These are phyloP conservation scores for Camptogramma bilineatum DNA, from an alignment of 2,888 invertebrate genomes.

Conservation along the genomic window DNA sequence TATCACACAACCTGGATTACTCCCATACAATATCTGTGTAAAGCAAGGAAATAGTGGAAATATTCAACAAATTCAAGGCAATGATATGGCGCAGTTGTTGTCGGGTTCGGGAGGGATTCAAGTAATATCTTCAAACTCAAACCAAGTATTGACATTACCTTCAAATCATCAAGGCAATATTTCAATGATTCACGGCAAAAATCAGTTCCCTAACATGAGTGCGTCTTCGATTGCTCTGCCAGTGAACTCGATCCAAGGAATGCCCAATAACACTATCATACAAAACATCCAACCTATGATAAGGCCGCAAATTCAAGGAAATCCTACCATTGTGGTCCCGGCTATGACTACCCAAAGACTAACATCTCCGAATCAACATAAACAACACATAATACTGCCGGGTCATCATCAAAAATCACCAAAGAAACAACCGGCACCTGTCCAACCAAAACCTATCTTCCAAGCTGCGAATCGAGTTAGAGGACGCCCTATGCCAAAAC, in stretches of 20 bases:
- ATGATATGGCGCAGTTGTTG: conserved; percentile 77
- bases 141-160: conserved; percentile 79
- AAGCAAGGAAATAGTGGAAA: conserved; percentile 76
- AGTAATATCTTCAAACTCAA: conserved; percentile 82
- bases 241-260: conserved; percentile 80
- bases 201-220: conserved; percentile 81
- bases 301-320: conserved; percentile 77
- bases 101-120: conserved; percentile 80
- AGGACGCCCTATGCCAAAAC: conserved; percentile 79
- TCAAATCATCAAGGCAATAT: conserved; percentile 73
- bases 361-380: conserved; percentile 76
- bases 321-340: conserved; percentile 78
- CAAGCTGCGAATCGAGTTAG: conserved; percentile 75
- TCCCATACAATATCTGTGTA: conserved; percentile 82
- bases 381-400: conserved; percentile 78
- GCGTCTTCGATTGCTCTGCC: conserved; percentile 81
- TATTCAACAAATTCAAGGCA: conserved; percentile 77
- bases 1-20: conserved; percentile 75
- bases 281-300: conserved; percentile 84
- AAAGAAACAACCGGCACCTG: conserved; percentile 76
- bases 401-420: conserved; percentile 77
- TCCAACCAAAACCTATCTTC: conserved; percentile 81
- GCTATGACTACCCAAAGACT: conserved; percentile 79
- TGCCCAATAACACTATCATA: conserved; percentile 77
- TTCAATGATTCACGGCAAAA: conserved; percentile 77